phyloP scores from a whole-genome alignment of 2,113 vertebrate species.

The Camelus dromedarius region DNA sequence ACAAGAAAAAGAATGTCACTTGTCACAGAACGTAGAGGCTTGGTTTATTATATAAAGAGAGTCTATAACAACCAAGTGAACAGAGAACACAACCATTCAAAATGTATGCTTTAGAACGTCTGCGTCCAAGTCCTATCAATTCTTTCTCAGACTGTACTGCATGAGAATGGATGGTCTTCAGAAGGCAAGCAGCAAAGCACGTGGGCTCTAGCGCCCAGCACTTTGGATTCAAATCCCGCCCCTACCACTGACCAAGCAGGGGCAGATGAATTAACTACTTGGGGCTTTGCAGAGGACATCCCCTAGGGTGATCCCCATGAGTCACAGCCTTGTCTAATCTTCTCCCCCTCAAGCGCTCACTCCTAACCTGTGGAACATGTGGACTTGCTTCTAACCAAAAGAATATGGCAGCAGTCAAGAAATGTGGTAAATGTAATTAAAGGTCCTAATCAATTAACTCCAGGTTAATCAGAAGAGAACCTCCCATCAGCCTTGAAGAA shows the following conservation, averaged over 20 bases:
- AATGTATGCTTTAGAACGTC: neutral
- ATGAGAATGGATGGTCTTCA: neutral
- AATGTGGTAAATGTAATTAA: neutral
- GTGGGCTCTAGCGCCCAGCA: neutral
- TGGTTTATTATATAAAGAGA: neutral
- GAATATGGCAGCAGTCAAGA: neutral
- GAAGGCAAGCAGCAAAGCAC: neutral
- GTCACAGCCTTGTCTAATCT: neutral
- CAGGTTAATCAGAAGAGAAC: neutral
- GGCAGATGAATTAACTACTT: neutral
- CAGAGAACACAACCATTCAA: neutral
- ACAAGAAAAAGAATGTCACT: neutral
- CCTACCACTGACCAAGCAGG: neutral
- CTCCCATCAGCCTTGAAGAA: neutral
- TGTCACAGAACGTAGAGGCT: neutral
- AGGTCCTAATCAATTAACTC: neutral
- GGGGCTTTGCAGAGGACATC: neutral
- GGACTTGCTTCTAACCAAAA: neutral
- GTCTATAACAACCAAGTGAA: neutral
- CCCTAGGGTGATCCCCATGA: neutral
- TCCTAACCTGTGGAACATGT: neutral
- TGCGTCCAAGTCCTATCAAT: neutral
- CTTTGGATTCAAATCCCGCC: neutral
- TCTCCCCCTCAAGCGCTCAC: neutral
- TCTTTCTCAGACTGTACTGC: neutral